phyloP scores from a whole-genome alignment of 2,113 vertebrate species.

The Halichoeres trimaculatus region DNA sequence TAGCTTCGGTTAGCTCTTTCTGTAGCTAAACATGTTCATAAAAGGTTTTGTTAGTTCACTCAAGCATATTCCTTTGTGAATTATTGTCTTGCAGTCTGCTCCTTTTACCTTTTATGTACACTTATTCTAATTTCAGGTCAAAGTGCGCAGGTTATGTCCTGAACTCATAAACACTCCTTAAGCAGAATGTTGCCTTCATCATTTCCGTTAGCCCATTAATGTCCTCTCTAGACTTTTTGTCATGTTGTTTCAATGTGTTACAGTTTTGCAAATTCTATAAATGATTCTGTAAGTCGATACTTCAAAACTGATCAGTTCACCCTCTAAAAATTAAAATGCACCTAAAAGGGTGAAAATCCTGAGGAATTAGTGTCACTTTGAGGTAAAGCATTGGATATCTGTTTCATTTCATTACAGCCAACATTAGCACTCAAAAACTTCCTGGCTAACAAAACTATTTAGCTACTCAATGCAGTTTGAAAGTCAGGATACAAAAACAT shows the following conservation, averaged over 20 bases:
- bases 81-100: background rate
- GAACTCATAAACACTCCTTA: background rate
- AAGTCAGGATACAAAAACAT: no score
- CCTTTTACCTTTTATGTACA: no score
- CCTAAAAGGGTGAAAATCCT: no score
- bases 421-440: background rate
- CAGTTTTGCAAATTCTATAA: background rate
- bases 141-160: background rate
- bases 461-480: background rate
- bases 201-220: background rate
- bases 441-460: background rate
- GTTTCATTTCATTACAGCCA: background rate
- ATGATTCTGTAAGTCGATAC: no score
- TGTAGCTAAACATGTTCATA: background rate
- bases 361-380: no score
- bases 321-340: no score
- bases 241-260: background rate
- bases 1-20: conserved; percentile 7
- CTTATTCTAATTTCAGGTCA: background rate
- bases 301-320: no score
- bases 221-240: background rate
- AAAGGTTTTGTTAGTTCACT: background rate
- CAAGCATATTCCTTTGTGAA: background rate
- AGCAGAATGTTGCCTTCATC: conserved; percentile 14
- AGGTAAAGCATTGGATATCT: background rate